Evolutionary conservation across 1,140 invertebrate genomes (phyloP).

Genomic region (Panagrolaimus sp.): DNA sequence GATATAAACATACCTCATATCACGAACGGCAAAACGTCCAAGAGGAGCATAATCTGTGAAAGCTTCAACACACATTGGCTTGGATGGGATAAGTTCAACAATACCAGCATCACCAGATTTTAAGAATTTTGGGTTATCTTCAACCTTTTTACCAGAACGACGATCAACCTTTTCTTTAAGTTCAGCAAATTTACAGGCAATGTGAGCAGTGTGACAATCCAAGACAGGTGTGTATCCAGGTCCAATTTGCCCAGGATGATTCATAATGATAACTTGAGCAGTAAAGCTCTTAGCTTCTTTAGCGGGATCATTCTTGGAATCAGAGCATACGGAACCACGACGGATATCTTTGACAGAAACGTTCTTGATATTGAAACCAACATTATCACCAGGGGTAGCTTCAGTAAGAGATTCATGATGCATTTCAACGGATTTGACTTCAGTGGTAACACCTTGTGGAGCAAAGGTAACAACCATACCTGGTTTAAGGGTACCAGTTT

Average conservation of each 20-base stretch:
- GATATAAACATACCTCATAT: constrained; percentile 68
- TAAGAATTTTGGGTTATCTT: constrained; percentile 67
- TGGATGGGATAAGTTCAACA: constrained; percentile 80
- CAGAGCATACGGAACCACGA: constrained; percentile 90
- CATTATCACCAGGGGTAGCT: constrained; percentile 89
- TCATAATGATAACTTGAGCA: constrained; percentile 91
- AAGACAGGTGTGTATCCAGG: constrained; percentile 94
- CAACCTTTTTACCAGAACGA: constrained; percentile 72
- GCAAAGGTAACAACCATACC: constrained; percentile 97
- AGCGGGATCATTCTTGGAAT: constrained; percentile 90
- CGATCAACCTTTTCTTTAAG: constrained; percentile 96
- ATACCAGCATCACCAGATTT: constrained; percentile 95
- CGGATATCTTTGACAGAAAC: constrained; percentile 94
- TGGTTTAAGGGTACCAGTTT: constrained; percentile 93
- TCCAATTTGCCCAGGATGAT: constrained; percentile 92
- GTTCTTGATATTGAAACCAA: constrained; percentile 99
- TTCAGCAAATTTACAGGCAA: constrained; percentile 95
- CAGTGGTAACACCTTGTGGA: constrained; percentile 84
- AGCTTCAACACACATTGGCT: constrained; percentile 93
- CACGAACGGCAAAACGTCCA: constrained; percentile 94
- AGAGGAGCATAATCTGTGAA: constrained; percentile 95
- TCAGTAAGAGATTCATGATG: constrained; percentile 91
- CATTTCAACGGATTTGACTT: constrained; percentile 99
- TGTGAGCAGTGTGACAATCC: constrained; percentile 97
- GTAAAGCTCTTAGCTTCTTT: constrained; percentile 83